phyloP scores from a whole-genome alignment of 2,113 vertebrate species.

The Pseudopodoces humilis region DNA sequence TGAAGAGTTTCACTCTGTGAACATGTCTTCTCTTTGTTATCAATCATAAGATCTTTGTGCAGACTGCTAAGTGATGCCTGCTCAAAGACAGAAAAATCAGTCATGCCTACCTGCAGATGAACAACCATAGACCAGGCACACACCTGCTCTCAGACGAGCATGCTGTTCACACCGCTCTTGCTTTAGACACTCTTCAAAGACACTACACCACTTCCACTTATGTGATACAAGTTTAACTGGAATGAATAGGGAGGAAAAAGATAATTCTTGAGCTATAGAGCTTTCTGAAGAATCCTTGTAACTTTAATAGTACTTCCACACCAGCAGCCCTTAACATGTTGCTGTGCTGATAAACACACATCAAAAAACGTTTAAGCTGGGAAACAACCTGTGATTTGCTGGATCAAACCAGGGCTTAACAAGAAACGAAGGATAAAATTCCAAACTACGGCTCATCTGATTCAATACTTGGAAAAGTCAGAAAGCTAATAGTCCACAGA shows the following conservation, averaged over 20 bases:
- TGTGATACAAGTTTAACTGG: background rate
- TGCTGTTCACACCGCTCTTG: background rate
- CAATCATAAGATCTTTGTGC: background rate
- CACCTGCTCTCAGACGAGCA: background rate
- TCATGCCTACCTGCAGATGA: background rate
- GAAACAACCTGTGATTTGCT: background rate
- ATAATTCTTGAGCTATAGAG: fast-evolving
- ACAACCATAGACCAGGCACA: background rate
- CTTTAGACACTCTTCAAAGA: background rate
- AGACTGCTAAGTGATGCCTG: background rate
- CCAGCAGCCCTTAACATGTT: background rate
- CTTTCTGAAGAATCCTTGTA: background rate
- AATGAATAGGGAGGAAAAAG: fast-evolving
- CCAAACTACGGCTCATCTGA: background rate
- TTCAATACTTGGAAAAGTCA: background rate
- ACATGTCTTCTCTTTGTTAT: background rate
- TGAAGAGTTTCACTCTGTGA: background rate
- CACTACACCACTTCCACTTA: fast-evolving
- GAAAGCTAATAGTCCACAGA: background rate
- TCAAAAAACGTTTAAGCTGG: background rate
- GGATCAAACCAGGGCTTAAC: background rate
- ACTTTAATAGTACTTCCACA: background rate
- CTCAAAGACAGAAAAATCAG: background rate
- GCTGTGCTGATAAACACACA: fast-evolving
- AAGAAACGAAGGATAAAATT: background rate